Percentiles rank a stretch among this genome's conserved stretches.
phyloP scores from a whole-genome alignment of 1,140 invertebrate species.

The Anthonomus grandis region DNA sequence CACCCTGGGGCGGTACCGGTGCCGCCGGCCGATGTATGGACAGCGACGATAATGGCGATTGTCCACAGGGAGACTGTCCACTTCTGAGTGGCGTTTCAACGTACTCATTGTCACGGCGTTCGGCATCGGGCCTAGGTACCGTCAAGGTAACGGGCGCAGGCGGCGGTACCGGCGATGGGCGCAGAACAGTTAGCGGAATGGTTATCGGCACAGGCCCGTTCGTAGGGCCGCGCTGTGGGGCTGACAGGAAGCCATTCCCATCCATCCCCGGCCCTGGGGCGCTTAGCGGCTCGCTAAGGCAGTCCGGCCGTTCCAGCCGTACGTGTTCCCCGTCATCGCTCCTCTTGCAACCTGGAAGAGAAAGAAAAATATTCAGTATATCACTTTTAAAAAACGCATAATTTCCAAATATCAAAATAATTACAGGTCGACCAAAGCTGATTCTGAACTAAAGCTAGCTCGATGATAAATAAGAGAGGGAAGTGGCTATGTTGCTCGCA shows the following conservation, averaged over 20 bases:
- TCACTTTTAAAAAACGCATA: neutral
- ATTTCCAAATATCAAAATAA: neutral
- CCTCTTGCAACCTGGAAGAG: conserved; percentile 48
- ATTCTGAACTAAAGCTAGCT: too few relatives aligned
- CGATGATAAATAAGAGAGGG: too few relatives aligned
- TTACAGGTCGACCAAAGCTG: too few relatives aligned
- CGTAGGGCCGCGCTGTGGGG: conserved; percentile 62
- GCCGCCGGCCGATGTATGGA: conserved; percentile 39
- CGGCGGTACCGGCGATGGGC: conserved; percentile 31
- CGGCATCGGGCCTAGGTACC: conserved; percentile 71
- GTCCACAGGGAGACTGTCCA: conserved; percentile 42
- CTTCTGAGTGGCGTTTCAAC: conserved; percentile 73
- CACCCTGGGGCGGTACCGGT: conserved; percentile 41
- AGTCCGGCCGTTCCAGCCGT: conserved; percentile 20
- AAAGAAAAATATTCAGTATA: conserved; percentile 7
- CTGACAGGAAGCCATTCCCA: conserved; percentile 59
- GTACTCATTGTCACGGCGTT: conserved; percentile 78
- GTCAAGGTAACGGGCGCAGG: conserved; percentile 58
- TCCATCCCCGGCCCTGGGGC: conserved; percentile 54
- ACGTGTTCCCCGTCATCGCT: conserved; percentile 58
- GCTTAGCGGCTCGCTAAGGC: conserved; percentile 31
- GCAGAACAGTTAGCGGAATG: conserved; percentile 21
- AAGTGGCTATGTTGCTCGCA: too few relatives aligned
- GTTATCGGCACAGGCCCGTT: conserved; percentile 31
- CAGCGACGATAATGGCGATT: conserved; percentile 38